Evolutionary conservation across 2,113 vertebrate species (phyloP).

Genomic region (Struthidea cinerea): DNA sequence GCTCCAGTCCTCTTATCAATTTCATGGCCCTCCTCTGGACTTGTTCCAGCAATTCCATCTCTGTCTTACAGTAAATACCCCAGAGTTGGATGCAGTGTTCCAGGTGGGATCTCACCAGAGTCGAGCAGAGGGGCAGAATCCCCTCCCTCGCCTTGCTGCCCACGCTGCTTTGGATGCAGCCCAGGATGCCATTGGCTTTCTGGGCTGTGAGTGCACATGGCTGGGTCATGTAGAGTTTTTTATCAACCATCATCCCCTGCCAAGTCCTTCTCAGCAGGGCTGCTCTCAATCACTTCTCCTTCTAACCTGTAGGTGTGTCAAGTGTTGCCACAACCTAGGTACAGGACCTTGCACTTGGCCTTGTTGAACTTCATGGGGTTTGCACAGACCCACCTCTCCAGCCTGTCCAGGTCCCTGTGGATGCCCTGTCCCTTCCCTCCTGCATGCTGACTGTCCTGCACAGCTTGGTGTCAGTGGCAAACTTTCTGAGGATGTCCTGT

Average conservation of each 20-base stretch:
- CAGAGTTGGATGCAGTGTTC: neutral
- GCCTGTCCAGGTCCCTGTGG: neutral
- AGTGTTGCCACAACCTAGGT: neutral
- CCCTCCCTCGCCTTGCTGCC: neutral
- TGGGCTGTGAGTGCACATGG: neutral
- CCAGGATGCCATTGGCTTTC: neutral
- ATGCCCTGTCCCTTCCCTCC: neutral
- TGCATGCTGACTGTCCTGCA: neutral
- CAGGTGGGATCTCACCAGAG: neutral
- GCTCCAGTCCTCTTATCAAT: neutral
- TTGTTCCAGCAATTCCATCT: neutral
- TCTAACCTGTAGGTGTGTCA: neutral
- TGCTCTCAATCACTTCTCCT: neutral
- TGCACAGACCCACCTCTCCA: neutral
- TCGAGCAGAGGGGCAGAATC: neutral
- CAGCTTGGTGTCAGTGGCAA: neutral
- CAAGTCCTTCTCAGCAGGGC: neutral
- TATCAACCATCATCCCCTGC: too few relatives aligned
- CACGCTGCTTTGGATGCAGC: neutral
- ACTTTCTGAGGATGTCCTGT: neutral
- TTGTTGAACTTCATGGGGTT: neutral
- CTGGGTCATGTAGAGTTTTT: neutral
- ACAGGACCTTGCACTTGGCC: neutral
- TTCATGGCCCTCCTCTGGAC: neutral
- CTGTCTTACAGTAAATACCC: neutral